Conservation (phyloP, 2,113 vertebrate species). For the Lamprotornis superbus region DNA sequence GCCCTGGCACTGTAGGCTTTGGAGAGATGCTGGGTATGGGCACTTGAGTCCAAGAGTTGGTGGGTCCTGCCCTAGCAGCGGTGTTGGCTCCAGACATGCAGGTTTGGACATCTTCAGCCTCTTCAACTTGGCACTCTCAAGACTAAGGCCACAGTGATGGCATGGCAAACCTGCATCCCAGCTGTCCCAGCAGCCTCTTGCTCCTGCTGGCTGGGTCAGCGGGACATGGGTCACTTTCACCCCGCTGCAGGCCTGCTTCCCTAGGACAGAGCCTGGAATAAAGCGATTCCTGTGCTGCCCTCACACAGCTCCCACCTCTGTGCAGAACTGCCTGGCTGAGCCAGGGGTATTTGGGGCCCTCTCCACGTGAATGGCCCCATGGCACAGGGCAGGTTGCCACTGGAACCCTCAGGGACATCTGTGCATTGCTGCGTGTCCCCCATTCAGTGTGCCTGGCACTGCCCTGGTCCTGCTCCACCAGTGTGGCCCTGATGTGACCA, state of each 20-base stretch:
- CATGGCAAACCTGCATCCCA: rapidly evolving
- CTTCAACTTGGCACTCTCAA: background rate
- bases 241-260: background rate
- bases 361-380: rapidly evolving
- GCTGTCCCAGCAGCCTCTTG: background rate
- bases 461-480: background rate
- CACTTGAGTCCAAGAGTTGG: background rate
- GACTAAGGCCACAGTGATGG: rapidly evolving
- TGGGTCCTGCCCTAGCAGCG: background rate
- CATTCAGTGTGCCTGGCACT: background rate
- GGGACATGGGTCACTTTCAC: rapidly evolving
- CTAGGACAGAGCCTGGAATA: background rate
- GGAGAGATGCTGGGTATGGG: background rate
- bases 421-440: background rate
- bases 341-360: background rate
- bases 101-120: background rate
- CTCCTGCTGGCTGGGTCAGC: background rate
- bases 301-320: background rate
- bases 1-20: background rate
- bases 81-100: background rate
- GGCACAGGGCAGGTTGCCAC: background rate
- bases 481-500: rapidly evolving
- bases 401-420: too few species aligned
- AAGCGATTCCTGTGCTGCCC: background rate
- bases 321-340: background rate